Base-by-base conservation (phyloP, 2,888 invertebrate species). In the Acronicta alni region DNA sequence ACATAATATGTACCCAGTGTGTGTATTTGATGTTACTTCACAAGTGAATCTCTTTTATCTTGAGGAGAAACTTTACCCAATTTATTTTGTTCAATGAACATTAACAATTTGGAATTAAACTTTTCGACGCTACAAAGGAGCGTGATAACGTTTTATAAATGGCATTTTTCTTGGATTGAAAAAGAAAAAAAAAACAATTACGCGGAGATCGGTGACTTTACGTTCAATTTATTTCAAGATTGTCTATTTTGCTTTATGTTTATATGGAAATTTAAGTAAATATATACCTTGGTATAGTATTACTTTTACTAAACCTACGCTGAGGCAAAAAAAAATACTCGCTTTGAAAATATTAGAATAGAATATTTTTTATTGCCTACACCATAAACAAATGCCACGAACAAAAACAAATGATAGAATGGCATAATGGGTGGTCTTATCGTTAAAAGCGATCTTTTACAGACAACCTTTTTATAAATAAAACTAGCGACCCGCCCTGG, bases 31-130 rank as follows among this genome's bases (percentile, higher is more conserved):
- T 75, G 72, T 75, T 72, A 75, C 71, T 78, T 67, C 48, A 61
- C 67, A 75, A 80, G 68, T 73, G 67, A 77, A 75, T 76, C 69
- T 73, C 79, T 82, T 84, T 84, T 77, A 84, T 83, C 79, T 80
- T 66, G 30, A 57, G 45, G 52, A 47, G 51, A 72, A 83, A 84
- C 77, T 83, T 85, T 75, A 55, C 67, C 80, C 80, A 83, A 85
- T 85, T 85, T 84, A 81, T 81, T 75, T 81, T 77, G 81, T 81
- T 85, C 82, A 85, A 73, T 85, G 83, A 86, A 83, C 82, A 81
- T 82, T 79, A 84, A 80, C 82, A 82, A 83, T 82, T 79, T 79
- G 73, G 72, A 82, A 85, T 79, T 82, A 80, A 84, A 82, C 81
- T 85, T 84, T 80, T 76, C 67, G 74, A 64, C 64, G 67, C 65